Evolutionary conservation across 2,797 vertebrate genomes (phyloP), one percentile per base, ranked within the genome.

Genomic region (Gouania willdenowi): DNA sequence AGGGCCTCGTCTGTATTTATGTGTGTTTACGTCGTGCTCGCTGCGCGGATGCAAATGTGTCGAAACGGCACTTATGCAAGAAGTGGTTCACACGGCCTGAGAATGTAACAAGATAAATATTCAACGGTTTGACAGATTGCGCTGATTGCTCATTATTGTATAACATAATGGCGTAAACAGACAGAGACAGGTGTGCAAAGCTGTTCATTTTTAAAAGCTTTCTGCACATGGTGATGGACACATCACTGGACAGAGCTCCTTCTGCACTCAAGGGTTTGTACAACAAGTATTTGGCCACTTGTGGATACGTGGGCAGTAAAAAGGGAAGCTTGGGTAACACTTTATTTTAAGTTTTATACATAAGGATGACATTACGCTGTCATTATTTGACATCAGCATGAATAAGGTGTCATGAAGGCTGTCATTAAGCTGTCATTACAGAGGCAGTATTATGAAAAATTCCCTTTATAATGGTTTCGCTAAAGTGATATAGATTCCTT

Each of bases 51-150:
- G 30, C 25, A 51, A 56, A 53, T 43, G 38, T 20, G 31, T 54
- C 32, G 28, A 26, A 38, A 35, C 27, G n/a, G n/a, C n/a, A n/a
- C n/a, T n/a, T n/a, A 11, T 21, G 26, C 24, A 5, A 46, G 16
- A 26, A 30, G 22, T 5, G 2, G 17, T 28, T 40, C 30, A 11
- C 18, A 30, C 44, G 38, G 41, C 8, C 19, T n/a, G 36, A 62
- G 44, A 37, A 58, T 59, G 50, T 35, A 38, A 63, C 36, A 22
- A n/a, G 51, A 56, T 60, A 75, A 67, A 60, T 66, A 71, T 75
- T 69, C 61, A 67, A 66, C 66, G 34, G 53, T 82, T 54, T 55
- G 60, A 79, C 81, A 77, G 73, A 79, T 66, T 72, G 73, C 60
- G 44, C 33, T 50, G 37, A 61, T 69, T 47, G 56, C 66, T 73